These are phyloP conservation scores for Idaea aversata DNA, from an alignment of 2,888 invertebrate genomes.

Conservation along the genomic window DNA sequence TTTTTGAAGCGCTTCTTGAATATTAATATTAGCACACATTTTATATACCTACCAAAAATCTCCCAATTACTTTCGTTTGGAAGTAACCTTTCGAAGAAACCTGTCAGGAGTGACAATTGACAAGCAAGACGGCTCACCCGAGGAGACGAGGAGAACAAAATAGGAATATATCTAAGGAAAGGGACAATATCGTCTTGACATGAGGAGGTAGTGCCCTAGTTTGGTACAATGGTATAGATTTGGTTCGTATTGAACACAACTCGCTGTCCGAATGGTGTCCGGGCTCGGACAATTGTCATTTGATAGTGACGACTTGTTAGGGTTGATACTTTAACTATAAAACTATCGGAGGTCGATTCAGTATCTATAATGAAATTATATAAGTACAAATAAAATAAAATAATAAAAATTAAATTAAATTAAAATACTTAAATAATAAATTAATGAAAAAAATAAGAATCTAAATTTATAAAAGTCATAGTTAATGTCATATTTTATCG, in stretches of 20 bases:
- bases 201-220: not conserved
- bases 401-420: too few relatives aligned
- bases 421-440: too few relatives aligned
- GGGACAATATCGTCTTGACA: not conserved
- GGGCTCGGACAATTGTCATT: conserved; percentile 74
- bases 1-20: too few relatives aligned
- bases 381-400: too few relatives aligned
- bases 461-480: too few relatives aligned
- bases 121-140: not conserved
- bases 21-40: too few relatives aligned
- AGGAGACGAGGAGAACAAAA: not conserved
- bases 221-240: not conserved
- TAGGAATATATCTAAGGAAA: not conserved
- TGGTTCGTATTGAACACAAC: conserved; percentile 61
- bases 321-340: conserved; percentile 37
- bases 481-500: too few relatives aligned
- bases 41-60: too few relatives aligned
- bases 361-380: too few relatives aligned
- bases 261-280: conserved; percentile 51
- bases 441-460: too few relatives aligned
- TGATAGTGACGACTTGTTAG: conserved; percentile 57
- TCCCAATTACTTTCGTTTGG: not conserved
- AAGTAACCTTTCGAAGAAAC: not conserved
- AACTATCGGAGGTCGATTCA: not conserved
- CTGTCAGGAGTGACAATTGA: not conserved